Evolutionary conservation across 2,797 vertebrate genomes (phyloP).

Genomic region (Ficedula albicollis): DNA sequence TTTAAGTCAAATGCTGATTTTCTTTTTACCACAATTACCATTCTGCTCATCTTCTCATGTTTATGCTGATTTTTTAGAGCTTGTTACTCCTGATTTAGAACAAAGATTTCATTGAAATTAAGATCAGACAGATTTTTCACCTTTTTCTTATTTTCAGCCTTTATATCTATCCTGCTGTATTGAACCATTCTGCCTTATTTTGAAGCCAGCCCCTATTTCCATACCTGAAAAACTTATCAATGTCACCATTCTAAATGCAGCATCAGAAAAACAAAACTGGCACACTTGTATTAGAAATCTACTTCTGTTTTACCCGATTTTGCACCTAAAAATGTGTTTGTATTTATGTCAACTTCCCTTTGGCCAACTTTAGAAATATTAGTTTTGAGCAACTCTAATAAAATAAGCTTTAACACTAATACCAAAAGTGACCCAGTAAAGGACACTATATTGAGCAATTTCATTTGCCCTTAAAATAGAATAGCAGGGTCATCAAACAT

Average conservation of each 20-base stretch:
- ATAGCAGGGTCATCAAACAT: not conserved
- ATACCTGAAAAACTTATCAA: not conserved
- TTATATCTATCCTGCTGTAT: not conserved
- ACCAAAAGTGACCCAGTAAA: not conserved
- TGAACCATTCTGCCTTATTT: not conserved
- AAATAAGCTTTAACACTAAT: not conserved
- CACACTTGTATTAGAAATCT: not conserved
- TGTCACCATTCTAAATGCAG: not conserved
- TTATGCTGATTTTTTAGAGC: not conserved
- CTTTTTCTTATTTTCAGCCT: not conserved
- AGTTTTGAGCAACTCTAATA: not conserved
- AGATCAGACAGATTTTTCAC: not conserved
- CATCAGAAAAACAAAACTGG: not conserved
- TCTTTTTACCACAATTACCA: not conserved
- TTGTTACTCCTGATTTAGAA: not conserved
- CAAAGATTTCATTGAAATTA: not conserved
- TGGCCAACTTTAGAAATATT: not conserved
- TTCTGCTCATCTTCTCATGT: not conserved
- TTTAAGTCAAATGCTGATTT: not conserved
- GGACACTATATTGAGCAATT: not conserved
- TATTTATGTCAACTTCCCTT: not conserved
- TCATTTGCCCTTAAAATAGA: not conserved
- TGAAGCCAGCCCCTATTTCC: not conserved
- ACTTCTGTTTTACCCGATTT: not conserved
- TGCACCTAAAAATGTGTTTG: not conserved